Base-by-base conservation (phyloP, 1,140 invertebrate species). In the Drosophila grimshawi region DNA sequence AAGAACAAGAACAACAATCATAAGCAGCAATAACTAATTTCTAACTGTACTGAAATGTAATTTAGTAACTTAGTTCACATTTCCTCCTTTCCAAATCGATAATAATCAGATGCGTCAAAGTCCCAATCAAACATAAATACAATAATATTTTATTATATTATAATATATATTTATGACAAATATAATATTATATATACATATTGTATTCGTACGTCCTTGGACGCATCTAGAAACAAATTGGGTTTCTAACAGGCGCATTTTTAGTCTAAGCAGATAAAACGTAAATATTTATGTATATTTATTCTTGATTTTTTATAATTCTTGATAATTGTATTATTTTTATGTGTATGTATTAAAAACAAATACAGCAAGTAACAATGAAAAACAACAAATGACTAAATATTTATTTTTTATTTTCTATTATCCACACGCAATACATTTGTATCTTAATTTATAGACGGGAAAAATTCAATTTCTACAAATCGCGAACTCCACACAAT, bases 11-110 rank as follows among this genome's bases (percentile, higher is more conserved):
- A 19, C 35, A 63, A 48, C 27, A 39, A 41, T 19, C 48, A 30
- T 33, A 41, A 53, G 48, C 71, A 82, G 82, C 82, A 82, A 82
- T 86, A 86, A 88, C 82, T 77, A 79, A 85, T 77, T 78, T 82
- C 56, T 79, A 82, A 82, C 52, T 61, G 48, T 77, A 75, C 64
- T 78, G 51, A 76, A 73, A 59, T 76, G 67, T 60, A 83, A 69
- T 69, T 70, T 71, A 76, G 65, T 81, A 60, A 78, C 51, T 57
- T 76, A 78, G 72, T 78, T 66, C 37, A 70, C 72, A 19, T 53
- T 51, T 41, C 39, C 19, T 33, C 43, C 30, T 46, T 70, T 70
- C 10, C n/a, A 39, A 46, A 53, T 55, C 32, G 51, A 63, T 48
- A 39, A n/a, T 43, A n/a, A n/a, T 37, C 41, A 37, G 51, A 59